Conservation (phyloP, 2,888 invertebrate species). For the Hoplodrina ambigua region DNA sequence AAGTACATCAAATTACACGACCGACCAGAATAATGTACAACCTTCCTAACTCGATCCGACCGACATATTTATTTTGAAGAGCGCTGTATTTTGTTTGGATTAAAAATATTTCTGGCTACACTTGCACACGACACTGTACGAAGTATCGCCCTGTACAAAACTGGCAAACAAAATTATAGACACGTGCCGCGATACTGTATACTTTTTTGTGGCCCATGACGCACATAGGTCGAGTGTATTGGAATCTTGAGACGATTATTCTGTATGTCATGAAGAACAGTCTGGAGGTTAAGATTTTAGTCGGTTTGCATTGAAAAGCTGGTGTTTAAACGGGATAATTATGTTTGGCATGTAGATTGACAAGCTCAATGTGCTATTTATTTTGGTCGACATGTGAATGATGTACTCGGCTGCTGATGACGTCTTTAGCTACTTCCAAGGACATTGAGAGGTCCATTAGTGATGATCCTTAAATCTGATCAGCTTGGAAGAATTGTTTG, state of each 20-base stretch:
- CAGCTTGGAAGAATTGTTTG: no score
- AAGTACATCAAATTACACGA: conserved; percentile 12
- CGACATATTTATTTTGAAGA: conserved; percentile 89
- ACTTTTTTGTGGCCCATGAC: conserved; percentile 62
- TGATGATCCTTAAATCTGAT: no score
- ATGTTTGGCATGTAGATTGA: conserved; percentile 31
- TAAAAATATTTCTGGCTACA: conserved; percentile 89
- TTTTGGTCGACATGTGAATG: conserved; percentile 27
- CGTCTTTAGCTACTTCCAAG: conserved; percentile 13
- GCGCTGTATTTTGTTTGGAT: conserved; percentile 87
- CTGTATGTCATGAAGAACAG: conserved; percentile 40
- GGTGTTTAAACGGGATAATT: conserved; percentile 43
- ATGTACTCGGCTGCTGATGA: conserved; percentile 17
- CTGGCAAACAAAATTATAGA: conserved; percentile 60
- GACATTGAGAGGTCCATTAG: neutral
- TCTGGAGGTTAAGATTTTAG: conserved; percentile 30
- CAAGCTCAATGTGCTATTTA: conserved; percentile 40
- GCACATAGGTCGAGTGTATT: conserved; percentile 53
- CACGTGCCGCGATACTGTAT: conserved; percentile 54
- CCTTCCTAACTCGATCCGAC: conserved; percentile 73
- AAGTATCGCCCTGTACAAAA: conserved; percentile 69
- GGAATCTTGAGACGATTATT: conserved; percentile 43
- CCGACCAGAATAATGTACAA: conserved; percentile 63
- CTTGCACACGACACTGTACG: conserved; percentile 88
- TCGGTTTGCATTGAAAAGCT: neutral